Conservation (phyloP, 2,797 vertebrate genomes). For the Centropyge bicolor region DNA sequence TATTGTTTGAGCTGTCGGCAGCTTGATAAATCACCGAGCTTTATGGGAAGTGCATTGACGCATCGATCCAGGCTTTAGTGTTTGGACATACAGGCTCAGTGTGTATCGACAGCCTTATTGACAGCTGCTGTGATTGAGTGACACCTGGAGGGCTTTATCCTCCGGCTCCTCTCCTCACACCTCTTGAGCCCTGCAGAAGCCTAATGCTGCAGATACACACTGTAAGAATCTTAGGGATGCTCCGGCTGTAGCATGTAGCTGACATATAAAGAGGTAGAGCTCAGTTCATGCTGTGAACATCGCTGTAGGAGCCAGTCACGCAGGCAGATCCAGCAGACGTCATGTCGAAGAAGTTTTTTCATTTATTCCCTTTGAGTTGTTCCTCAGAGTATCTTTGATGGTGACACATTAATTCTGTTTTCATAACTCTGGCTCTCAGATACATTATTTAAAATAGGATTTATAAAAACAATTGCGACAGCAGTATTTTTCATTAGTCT, state of each 20-base stretch:
- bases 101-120: conserved; percentile 67
- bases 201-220: background rate
- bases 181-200: conserved; percentile 1
- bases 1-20: conserved; percentile 66
- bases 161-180: background rate
- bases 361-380: conserved; percentile 47
- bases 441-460: conserved; percentile 36
- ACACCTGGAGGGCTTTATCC: conserved; percentile 43
- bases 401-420: conserved; percentile 20
- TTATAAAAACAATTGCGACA: conserved; percentile 19
- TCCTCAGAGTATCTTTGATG: conserved; percentile 28
- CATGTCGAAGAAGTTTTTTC: conserved; percentile 7
- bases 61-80: conserved; percentile 66
- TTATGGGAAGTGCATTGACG: conserved; percentile 69
- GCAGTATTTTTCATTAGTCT: background rate
- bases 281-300: conserved; percentile 39
- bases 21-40: conserved; percentile 67
- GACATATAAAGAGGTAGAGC: conserved; percentile 34
- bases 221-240: conserved; percentile 8
- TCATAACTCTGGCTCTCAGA: conserved; percentile 27
- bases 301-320: conserved; percentile 37
- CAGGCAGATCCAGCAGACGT: conserved; percentile 27
- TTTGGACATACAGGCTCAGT: conserved; percentile 59
- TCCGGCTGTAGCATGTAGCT: conserved; percentile 19
- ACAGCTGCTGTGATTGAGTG: conserved; percentile 66